Base-by-base conservation (phyloP, 2,113 vertebrate genomes). In the Malurus elegans region DNA sequence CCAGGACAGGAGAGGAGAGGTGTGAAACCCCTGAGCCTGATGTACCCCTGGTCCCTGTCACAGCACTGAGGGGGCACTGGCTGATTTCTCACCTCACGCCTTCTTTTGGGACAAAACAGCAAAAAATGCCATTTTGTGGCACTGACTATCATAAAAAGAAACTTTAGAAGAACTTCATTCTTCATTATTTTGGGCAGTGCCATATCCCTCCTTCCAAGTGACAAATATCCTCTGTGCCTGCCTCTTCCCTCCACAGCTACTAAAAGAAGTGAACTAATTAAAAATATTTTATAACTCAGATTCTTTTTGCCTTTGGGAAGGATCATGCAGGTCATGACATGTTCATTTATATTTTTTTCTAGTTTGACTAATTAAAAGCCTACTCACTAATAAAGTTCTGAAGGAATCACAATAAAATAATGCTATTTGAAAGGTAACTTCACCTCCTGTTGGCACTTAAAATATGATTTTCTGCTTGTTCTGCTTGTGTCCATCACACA, bases 1-100 rank as follows among this genome's bases (percentile, higher is more conserved):
- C 12, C 25, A 16, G n/a, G 21, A 7, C 6, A 16, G 25, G 6
- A 0, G 12, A 16, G 25, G 6, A 0, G 12, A 34, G 23, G 10
- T 56, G 16, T 23, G 21, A 67, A 42, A 40, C 44, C 51, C 29
- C 36, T 23, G 10, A 82, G 34, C 36, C 38, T 14, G 34, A 14
- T 4, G 12, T 28, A 36, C 14, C 34, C 58, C 29, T 18, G 5
- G 14, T 38, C 23, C 14, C 34, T 5, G 0, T 8, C 36, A 6
- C 10, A 6, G 38, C 24, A 14, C 19, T 3, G 16, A 15, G 9
- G 0, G 12, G n/a, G 31, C 34, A 12, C 23, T 6, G 42, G 8
- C 32, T 45, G n/a, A 48, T 19, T 32, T 40, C 44, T 71, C 25
- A 45, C 25, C 29, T 54, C 25, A 11, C 48, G 21, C 36, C 45